phyloP scores from a whole-genome alignment of 1,140 invertebrate species.

The Apis dorsata region DNA sequence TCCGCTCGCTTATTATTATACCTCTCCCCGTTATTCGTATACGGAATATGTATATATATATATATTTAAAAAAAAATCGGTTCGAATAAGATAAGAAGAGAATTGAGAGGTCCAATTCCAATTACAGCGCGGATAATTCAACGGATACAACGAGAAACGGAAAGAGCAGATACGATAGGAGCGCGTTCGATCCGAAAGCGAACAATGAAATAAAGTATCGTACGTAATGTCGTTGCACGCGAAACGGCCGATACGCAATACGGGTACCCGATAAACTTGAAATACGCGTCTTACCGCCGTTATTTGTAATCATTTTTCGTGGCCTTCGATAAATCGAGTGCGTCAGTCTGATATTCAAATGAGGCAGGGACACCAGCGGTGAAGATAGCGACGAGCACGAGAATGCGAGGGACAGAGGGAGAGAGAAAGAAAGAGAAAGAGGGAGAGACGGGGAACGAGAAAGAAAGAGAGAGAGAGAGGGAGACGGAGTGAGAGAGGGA shows the following conservation, averaged over 20 bases:
- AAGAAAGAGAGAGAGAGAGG: slow-evolving; percentile 13
- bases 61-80: too few relatives aligned
- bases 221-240: not conserved
- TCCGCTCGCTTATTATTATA: too few relatives aligned
- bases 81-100: too few relatives aligned
- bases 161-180: too few relatives aligned
- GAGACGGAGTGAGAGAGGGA: not conserved
- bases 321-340: slow-evolving; percentile 46
- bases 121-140: too few relatives aligned
- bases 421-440: not conserved
- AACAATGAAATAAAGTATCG: not conserved
- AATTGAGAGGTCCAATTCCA: too few relatives aligned
- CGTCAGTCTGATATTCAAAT: slow-evolving; percentile 46
- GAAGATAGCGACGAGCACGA: slow-evolving; percentile 43
- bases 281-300: slow-evolving; percentile 3
- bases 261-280: not conserved
- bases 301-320: slow-evolving; percentile 26
- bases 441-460: not conserved
- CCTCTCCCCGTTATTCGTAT: too few relatives aligned
- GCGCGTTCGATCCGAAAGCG: not conserved
- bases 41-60: too few relatives aligned
- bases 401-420: not conserved
- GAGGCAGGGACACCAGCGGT: slow-evolving; percentile 34
- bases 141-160: too few relatives aligned
- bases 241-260: not conserved